Evolutionary conservation across 1,140 invertebrate species (phyloP).

Genomic region (Danaus plexippus): DNA sequence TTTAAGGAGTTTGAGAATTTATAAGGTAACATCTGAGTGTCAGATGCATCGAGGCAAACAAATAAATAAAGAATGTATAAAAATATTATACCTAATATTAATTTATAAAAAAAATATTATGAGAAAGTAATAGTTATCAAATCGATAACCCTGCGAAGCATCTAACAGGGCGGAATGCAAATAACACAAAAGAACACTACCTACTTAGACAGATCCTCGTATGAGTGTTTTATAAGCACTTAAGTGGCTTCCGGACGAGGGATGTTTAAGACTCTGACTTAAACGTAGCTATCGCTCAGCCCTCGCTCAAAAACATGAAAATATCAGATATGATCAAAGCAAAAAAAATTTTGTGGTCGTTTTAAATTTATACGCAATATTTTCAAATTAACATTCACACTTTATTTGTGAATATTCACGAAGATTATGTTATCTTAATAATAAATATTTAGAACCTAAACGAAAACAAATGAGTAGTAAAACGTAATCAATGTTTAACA

Average conservation of each 20-base stretch:
- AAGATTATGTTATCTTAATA: too few relatives aligned
- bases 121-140: not conserved
- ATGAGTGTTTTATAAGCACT: slow-evolving; percentile 69
- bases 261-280: slow-evolving; percentile 59
- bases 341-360: slow-evolving; percentile 41
- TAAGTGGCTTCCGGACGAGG: slow-evolving; percentile 51
- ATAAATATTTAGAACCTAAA: too few relatives aligned
- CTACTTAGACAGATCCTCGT: slow-evolving; percentile 49
- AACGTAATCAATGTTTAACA: too few relatives aligned
- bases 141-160: slow-evolving; percentile 13
- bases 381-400: slow-evolving; percentile 9
- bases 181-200: slow-evolving; percentile 43
- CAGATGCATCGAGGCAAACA: too few relatives aligned
- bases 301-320: slow-evolving; percentile 51
- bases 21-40: too few relatives aligned
- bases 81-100: too few relatives aligned
- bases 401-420: too few relatives aligned
- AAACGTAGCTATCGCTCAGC: slow-evolving; percentile 40
- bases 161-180: slow-evolving; percentile 20
- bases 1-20: too few relatives aligned
- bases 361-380: slow-evolving; percentile 47
- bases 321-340: slow-evolving; percentile 51
- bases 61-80: too few relatives aligned
- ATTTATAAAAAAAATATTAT: too few relatives aligned
- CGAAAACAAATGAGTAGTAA: too few relatives aligned